Evolutionary conservation across 2,113 vertebrate species (phyloP), one percentile per base, ranked within the genome.

Genomic region (Riparia riparia): DNA sequence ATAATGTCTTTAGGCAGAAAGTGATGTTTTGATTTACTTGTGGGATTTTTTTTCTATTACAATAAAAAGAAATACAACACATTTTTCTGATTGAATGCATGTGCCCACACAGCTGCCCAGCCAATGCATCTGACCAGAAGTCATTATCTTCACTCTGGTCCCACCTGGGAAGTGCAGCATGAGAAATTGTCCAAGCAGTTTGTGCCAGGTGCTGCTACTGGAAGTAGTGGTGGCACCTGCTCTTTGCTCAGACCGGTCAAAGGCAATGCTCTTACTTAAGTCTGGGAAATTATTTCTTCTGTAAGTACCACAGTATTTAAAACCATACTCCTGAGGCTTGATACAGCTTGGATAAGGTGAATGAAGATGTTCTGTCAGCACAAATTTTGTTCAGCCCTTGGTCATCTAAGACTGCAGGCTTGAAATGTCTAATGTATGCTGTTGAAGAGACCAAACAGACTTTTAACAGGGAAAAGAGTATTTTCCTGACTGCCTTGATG

Each of bases 51-150:
- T 97, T 96, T 97, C 95, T 98, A 97, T 98, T 94, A 82, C 96
- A 98, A 97, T 98, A 98, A 98, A 98, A 93, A 95, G n/a, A 96
- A 93, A 70, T 97, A 78, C 80, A 95, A 72, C 69, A 81, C 17
- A 20, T 51, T 82, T 87, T 82, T 34, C 25, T 81, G 64, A 78
- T 77, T 60, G 63, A 74, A 45, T 77, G 9, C 50, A 2, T 81
- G 28, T 91, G 25, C 81, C 71, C 5, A 12, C 10, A 2, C 25
- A 82, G 49, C 61, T 66, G n/a, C 65, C 44, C 21, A 69, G 71
- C 1, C 0, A 69, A n/a, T 44, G 50, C 82, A 85, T 39, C 66
- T 93, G 53, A 7, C 21, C 11, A n/a, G 44, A 61, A 66, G 21
- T 71, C 2, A 0, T 39, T 10, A 0, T n/a, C 63, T 73, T 82